Evolutionary conservation across 2,113 vertebrate species (phyloP).

Genomic region (Neomonachus schauinslandi): DNA sequence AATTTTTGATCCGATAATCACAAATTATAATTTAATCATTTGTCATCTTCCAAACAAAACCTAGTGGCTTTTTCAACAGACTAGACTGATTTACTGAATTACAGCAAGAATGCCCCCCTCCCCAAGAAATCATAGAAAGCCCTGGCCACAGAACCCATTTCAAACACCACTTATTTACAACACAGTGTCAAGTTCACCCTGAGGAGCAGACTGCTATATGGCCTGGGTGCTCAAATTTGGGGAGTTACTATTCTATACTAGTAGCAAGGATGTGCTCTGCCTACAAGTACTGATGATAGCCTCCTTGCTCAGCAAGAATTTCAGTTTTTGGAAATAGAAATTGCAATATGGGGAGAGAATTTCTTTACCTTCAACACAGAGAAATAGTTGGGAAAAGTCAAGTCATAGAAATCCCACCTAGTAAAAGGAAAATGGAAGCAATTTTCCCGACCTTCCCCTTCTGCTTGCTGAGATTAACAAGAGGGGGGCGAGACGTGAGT

Average conservation of each 20-base stretch:
- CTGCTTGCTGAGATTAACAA: not conserved
- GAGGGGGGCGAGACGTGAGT: not conserved
- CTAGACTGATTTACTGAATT: not conserved
- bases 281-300: not conserved
- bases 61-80: not conserved
- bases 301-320: not conserved
- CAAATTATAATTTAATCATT: not conserved
- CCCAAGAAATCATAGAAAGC: not conserved
- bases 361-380: not conserved
- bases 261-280: not conserved
- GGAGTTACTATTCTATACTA: not conserved
- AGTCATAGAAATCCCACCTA: not conserved
- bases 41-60: not conserved
- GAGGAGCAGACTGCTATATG: not conserved
- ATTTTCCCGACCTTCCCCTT: not conserved
- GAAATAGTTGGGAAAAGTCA: not conserved
- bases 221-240: not conserved
- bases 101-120: not conserved
- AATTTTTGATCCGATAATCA: not conserved
- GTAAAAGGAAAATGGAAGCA: not conserved
- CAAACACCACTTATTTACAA: not conserved
- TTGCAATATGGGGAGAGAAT: not conserved
- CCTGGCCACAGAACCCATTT: not conserved
- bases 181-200: not conserved
- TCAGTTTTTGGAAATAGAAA: conserved; percentile 12